Percentiles rank a stretch among this genome's conserved stretches.
These are phyloP conservation scores for Macropodus opercularis DNA, from an alignment of 2,797 vertebrate species.

Conservation along the genomic window DNA sequence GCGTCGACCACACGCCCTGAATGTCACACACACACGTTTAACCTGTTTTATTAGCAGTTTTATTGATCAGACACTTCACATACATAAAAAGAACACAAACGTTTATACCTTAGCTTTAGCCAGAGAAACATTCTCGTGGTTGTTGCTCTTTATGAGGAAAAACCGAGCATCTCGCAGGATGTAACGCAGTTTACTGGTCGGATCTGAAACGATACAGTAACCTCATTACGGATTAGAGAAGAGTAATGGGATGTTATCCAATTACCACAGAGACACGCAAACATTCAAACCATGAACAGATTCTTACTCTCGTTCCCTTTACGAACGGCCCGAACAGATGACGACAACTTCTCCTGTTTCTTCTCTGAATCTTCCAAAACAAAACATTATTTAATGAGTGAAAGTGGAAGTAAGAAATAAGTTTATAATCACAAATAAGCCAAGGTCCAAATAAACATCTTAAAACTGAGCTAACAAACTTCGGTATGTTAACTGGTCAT, in stretches of 20 bases:
- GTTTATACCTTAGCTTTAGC: constrained; percentile 94
- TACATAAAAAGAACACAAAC: too few species aligned
- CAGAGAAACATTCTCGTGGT: constrained; percentile 98
- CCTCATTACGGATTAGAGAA: neutral
- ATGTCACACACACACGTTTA: neutral
- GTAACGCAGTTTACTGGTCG: constrained; percentile 94
- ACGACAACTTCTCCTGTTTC: constrained; percentile 98
- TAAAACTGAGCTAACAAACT: too few species aligned
- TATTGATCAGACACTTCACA: too few species aligned
- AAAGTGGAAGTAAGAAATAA: too few species aligned
- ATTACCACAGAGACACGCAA: neutral
- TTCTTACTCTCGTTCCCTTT: constrained; percentile 86
- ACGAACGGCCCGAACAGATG: constrained; percentile 96
- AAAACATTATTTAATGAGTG: too few species aligned
- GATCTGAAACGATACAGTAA: constrained; percentile 78
- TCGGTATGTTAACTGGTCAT: too few species aligned
- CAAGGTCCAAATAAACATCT: too few species aligned
- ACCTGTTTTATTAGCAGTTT: too few species aligned
- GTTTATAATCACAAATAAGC: too few species aligned
- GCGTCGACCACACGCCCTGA: constrained; percentile 97
- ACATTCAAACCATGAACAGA: too few species aligned
- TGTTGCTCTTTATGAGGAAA: constrained; percentile 99
- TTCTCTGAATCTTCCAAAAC: constrained; percentile 92
- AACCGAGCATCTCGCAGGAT: constrained; percentile 94
- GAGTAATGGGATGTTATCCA: neutral